Percentiles rank a stretch among this genome's conserved stretches.
phyloP scores from a whole-genome alignment of 2,113 vertebrate genomes.

The Numida meleagris region DNA sequence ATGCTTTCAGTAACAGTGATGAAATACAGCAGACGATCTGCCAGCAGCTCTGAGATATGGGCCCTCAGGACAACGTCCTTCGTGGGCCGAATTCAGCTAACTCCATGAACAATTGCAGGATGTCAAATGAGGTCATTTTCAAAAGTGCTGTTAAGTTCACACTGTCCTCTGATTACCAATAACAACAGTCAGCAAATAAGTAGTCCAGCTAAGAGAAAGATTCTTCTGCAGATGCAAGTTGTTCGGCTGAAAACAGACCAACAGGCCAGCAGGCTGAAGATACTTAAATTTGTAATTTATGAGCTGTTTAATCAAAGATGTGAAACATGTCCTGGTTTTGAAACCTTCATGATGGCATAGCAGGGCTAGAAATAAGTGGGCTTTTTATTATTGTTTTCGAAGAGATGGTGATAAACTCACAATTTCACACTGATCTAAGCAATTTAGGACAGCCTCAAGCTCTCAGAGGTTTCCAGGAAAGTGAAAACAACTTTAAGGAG shows the following conservation, averaged over 20 bases:
- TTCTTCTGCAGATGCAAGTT: slow-evolving; percentile 34
- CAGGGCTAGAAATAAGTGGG: not conserved
- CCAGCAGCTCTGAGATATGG: not conserved
- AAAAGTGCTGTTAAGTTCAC: slow-evolving; percentile 7
- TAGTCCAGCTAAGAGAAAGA: slow-evolving; percentile 38
- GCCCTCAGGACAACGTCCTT: slow-evolving; percentile 41
- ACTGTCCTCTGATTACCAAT: slow-evolving; percentile 51
- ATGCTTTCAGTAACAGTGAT: not conserved
- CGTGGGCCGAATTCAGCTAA: slow-evolving; percentile 7
- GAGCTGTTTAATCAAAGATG: not conserved
- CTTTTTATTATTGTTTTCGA: not conserved
- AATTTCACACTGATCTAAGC: not conserved
- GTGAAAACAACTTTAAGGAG: not conserved
- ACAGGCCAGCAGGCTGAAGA: not conserved
- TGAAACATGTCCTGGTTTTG: not conserved
- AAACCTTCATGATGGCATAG: not conserved
- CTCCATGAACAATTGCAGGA: slow-evolving; percentile 61
- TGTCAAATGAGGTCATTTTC: slow-evolving; percentile 51
- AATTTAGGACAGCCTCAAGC: not conserved
- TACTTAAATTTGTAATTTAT: not conserved
- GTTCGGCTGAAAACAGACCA: not conserved
- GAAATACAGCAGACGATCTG: not conserved
- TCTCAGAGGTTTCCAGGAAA: not conserved
- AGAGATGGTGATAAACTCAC: not conserved
- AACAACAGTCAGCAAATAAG: not conserved